A percentile compares a stretch with the other conserved stretches of the same genome.
These are phyloP conservation scores for Amphimedon queenslandica DNA, from an alignment of 37 sponge, comb jelly and placozoan species.

Conservation along the genomic window DNA sequence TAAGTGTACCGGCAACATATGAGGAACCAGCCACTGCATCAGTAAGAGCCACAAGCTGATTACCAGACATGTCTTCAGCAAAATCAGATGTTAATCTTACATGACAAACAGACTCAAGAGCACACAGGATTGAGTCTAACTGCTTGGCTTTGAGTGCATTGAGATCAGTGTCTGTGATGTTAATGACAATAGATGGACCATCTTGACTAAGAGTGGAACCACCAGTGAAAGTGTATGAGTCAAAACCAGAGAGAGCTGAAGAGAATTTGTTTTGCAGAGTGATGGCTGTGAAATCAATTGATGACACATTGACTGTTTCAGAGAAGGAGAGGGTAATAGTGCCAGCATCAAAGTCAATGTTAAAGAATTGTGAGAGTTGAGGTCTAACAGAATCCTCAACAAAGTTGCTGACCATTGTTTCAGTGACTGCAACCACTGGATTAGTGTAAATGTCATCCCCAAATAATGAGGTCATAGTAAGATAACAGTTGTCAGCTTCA, in stretches of 20 bases:
- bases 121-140: slow-evolving; percentile 37
- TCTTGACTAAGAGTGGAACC: slow-evolving; percentile 33
- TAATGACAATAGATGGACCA: slow-evolving; percentile 39
- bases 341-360: slow-evolving; percentile 51
- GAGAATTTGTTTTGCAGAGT: slow-evolving; percentile 36
- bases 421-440: slow-evolving; percentile 18
- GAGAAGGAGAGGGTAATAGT: slow-evolving; percentile 67
- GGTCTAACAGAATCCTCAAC: slow-evolving; percentile 44
- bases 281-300: slow-evolving; percentile 37
- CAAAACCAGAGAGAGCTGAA: not conserved
- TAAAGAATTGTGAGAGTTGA: slow-evolving; percentile 21
- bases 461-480: slow-evolving; percentile 14
- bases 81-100: slow-evolving; percentile 31
- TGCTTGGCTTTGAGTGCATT: slow-evolving; percentile 70
- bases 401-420: slow-evolving; percentile 13
- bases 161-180: slow-evolving; percentile 61
- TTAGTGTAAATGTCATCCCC: slow-evolving; percentile 59
- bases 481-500: slow-evolving; percentile 38
- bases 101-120: slow-evolving; percentile 42
- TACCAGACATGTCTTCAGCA: slow-evolving; percentile 60
- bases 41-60: slow-evolving; percentile 17
- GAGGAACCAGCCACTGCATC: slow-evolving; percentile 3
- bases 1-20: not conserved
- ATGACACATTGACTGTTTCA: slow-evolving; percentile 71
- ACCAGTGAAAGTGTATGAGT: slow-evolving; percentile 47